Percentiles rank a stretch among this genome's conserved stretches.
Evolutionary conservation across 2,888 invertebrate species (phyloP).

Genomic region (Fragum sueziense): DNA sequence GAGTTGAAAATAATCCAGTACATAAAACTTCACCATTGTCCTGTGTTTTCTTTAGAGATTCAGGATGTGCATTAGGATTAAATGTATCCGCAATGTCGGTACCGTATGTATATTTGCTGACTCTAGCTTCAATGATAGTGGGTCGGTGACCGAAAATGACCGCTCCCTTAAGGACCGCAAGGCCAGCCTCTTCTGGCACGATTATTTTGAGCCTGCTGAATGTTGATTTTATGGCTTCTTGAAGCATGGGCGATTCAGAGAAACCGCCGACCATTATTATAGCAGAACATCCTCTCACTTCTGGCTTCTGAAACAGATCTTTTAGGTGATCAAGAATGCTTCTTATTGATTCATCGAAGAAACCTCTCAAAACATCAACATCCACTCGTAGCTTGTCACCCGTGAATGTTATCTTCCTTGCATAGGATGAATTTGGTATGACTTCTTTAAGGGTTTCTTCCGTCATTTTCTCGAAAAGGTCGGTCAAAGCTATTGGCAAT

Average conservation of each 20-base stretch:
- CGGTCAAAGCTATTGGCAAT: neutral
- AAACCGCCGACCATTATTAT: constrained; percentile 66
- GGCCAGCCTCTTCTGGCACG: constrained; percentile 58
- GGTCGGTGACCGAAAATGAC: constrained; percentile 62
- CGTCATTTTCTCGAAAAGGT: neutral
- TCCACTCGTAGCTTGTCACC: constrained; percentile 58
- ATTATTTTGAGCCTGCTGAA: constrained; percentile 49
- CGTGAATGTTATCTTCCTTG: constrained; percentile 24
- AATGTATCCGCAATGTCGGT: constrained; percentile 32
- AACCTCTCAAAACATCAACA: constrained; percentile 38
- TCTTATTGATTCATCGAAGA: constrained; percentile 49
- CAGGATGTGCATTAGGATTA: constrained; percentile 43
- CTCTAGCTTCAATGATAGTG: constrained; percentile 42
- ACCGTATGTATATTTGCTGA: constrained; percentile 60
- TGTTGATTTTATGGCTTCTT: constrained; percentile 35
- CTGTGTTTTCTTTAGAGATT: constrained; percentile 12
- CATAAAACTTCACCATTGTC: constrained; percentile 29
- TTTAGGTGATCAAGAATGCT: constrained; percentile 47
- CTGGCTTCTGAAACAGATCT: constrained; percentile 35
- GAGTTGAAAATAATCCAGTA: constrained; percentile 34
- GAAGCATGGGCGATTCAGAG: constrained; percentile 57
- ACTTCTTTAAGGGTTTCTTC: neutral
- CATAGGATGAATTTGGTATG: neutral
- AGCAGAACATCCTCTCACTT: constrained; percentile 31
- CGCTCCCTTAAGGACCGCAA: constrained; percentile 64